phyloP scores from a whole-genome alignment of 2,888 invertebrate genomes.

The Euplexia lucipara region DNA sequence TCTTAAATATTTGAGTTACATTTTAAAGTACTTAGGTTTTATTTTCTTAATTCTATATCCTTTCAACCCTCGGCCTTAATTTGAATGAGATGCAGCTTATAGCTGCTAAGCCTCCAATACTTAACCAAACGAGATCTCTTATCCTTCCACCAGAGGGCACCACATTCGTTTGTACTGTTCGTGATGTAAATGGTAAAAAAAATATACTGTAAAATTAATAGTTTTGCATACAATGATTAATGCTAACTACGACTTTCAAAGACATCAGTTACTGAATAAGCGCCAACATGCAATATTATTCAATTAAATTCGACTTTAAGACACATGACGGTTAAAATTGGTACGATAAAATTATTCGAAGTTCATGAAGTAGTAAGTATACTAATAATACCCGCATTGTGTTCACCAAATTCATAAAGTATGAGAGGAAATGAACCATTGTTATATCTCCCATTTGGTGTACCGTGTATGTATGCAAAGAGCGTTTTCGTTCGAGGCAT shows the following conservation, averaged over 20 bases:
- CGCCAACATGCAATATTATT: no score
- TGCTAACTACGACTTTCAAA: not conserved
- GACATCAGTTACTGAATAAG: no score
- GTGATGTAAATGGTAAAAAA: slow-evolving; percentile 26
- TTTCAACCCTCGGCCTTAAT: not conserved
- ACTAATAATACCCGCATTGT: slow-evolving; percentile 13
- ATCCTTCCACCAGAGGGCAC: slow-evolving; percentile 12
- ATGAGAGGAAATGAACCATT: not conserved
- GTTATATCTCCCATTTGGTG: not conserved
- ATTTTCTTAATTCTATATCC: not conserved
- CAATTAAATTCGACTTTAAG: not conserved
- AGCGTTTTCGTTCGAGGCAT: no score
- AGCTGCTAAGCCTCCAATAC: not conserved
- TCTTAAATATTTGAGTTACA: slow-evolving; percentile 25
- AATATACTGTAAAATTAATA: not conserved
- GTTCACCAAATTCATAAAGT: not conserved
- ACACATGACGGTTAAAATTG: not conserved
- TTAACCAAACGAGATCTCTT: slow-evolving; percentile 21
- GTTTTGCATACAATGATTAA: not conserved
- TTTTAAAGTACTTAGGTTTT: slow-evolving; percentile 15
- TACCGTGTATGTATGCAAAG: not conserved
- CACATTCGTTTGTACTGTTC: slow-evolving; percentile 16
- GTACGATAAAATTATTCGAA: not conserved
- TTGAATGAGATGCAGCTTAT: slow-evolving; percentile 2
- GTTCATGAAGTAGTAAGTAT: not conserved